Conservation (phyloP, 2,113 vertebrate genomes). For the Pelecanus crispus region DNA sequence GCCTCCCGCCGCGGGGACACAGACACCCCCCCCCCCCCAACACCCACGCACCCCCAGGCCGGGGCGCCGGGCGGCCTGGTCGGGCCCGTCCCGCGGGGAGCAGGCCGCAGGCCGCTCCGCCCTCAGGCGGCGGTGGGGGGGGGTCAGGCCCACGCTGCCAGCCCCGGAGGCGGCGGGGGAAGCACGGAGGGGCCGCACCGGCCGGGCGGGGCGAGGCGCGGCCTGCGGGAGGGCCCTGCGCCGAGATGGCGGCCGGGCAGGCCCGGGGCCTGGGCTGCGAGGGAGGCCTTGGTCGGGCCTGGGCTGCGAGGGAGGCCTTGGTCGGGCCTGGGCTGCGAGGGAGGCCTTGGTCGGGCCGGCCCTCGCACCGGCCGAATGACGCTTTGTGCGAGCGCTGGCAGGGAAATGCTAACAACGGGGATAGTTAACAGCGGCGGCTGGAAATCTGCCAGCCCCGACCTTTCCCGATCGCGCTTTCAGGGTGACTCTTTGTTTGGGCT, state of each 20-base stretch:
- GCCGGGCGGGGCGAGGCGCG: not conserved
- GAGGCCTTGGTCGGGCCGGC: not conserved
- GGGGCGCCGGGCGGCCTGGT: not conserved
- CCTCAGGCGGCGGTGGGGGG: no score
- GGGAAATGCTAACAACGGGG: not conserved
- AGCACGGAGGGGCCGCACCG: not conserved
- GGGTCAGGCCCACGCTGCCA: no score
- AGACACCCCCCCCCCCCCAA: not conserved
- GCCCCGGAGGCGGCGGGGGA: not conserved
- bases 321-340: not conserved
- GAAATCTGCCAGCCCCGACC: not conserved
- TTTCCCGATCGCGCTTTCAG: not conserved
- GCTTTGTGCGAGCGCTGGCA: no score
- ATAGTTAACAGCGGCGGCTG: not conserved
- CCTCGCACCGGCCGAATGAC: fast-evolving
- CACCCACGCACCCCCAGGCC: no score
- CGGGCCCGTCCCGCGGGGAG: not conserved
- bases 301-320: not conserved
- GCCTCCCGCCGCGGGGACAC: not conserved
- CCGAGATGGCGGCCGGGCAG: not conserved
- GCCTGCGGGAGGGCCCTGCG: not conserved
- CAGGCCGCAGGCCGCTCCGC: not conserved
- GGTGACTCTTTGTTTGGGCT: not conserved
- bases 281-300: not conserved
- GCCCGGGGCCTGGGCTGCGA: not conserved